These are phyloP conservation scores for Caenorhabditis sinica DNA, from an alignment of 2,888 invertebrate genomes.

Conservation along the genomic window DNA sequence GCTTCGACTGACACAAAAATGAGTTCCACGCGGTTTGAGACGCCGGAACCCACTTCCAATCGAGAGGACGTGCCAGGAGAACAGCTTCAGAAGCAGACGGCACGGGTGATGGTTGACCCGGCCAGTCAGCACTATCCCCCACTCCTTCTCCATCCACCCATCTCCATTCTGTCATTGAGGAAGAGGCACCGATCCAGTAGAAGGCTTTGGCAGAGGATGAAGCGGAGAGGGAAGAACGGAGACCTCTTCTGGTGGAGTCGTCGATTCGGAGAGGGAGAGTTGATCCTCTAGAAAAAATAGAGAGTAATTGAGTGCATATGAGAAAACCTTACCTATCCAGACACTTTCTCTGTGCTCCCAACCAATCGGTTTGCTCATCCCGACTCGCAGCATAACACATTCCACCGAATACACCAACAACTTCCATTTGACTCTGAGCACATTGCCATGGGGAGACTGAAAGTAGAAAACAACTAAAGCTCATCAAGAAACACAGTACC, in stretches of 20 bases:
- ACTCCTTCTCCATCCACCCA: slow-evolving; percentile 75
- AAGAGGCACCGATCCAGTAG: slow-evolving; percentile 79
- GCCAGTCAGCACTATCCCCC: slow-evolving; percentile 70
- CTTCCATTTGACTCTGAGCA: slow-evolving; percentile 77
- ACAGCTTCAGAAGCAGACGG: slow-evolving; percentile 71
- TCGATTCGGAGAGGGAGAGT: slow-evolving; percentile 69
- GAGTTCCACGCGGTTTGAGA: slow-evolving; percentile 78
- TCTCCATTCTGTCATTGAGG: slow-evolving; percentile 73
- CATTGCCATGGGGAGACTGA: slow-evolving; percentile 80
- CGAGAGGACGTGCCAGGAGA: slow-evolving; percentile 72
- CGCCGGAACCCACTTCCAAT: slow-evolving; percentile 79
- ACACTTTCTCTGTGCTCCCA: slow-evolving; percentile 76
- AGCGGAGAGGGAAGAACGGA: slow-evolving; percentile 69
- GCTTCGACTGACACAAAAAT: slow-evolving; percentile 78
- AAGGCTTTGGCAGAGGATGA: slow-evolving; percentile 70
- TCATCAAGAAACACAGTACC: no score
- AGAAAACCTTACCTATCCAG: slow-evolving; percentile 55
- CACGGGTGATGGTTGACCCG: slow-evolving; percentile 52
- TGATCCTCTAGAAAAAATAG: slow-evolving; percentile 56
- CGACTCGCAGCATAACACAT: slow-evolving; percentile 75
- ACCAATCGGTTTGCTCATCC: slow-evolving; percentile 77
- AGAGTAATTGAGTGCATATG: not conserved
- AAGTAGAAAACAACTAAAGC: no score
- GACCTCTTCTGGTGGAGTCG: slow-evolving; percentile 64
- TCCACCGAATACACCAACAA: slow-evolving; percentile 75